Evolutionary conservation across 2,797 vertebrate genomes (phyloP).

Genomic region (Mycteria americana): DNA sequence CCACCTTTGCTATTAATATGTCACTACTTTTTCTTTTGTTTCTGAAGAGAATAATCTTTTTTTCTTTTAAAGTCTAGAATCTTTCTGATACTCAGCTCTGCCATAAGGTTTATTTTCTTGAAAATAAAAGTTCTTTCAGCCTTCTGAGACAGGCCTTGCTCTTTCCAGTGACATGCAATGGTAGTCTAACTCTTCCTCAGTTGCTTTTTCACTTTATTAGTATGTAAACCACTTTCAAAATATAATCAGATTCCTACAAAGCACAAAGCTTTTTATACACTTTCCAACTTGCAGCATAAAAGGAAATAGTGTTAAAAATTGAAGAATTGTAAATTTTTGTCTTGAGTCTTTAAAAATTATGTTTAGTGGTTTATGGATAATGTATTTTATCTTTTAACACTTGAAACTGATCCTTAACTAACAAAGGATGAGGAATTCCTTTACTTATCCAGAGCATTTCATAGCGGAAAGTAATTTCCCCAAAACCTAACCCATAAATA

Average conservation of each 20-base stretch:
- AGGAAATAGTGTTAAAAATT: background rate
- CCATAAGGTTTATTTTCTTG: background rate
- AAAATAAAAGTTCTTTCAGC: background rate
- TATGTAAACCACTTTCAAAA: background rate
- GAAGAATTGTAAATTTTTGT: background rate
- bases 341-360: background rate
- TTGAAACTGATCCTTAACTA: background rate
- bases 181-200: background rate
- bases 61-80: background rate
- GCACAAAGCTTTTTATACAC: background rate
- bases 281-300: background rate
- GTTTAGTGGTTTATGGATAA: background rate
- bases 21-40: background rate
- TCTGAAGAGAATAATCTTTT: background rate
- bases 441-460: background rate
- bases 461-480: background rate
- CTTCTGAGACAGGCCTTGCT: background rate
- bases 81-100: background rate
- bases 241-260: background rate
- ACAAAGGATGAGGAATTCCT: background rate
- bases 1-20: background rate
- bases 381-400: background rate
- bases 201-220: background rate
- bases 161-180: background rate
- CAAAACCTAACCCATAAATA: background rate